phyloP scores from a whole-genome alignment of 2,797 vertebrate genomes.

The Chlorospingus flavigularis region DNA sequence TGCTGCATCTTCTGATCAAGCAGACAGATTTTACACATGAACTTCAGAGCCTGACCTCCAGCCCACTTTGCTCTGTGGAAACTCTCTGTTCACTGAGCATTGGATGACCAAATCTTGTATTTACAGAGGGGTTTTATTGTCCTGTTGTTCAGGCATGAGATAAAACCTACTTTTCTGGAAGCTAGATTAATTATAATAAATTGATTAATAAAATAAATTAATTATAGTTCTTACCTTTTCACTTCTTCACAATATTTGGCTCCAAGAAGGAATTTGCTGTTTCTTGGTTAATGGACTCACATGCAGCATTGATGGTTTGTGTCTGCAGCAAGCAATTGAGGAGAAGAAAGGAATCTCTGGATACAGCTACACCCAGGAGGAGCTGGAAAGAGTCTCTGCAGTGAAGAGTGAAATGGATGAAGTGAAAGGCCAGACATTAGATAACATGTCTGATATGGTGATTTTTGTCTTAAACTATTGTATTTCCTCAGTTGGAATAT shows the following conservation, averaged over 20 bases:
- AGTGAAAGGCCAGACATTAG: slow-evolving; percentile 89
- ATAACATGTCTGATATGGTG: slow-evolving; percentile 97
- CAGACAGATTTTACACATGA: neutral
- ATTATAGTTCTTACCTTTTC: neutral
- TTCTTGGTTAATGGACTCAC: neutral
- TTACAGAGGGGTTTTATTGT: neutral
- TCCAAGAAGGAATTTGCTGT: neutral
- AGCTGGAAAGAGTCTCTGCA: slow-evolving; percentile 91
- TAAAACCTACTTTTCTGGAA: neutral
- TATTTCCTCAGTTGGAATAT: neutral
- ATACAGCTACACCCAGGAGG: slow-evolving; percentile 93
- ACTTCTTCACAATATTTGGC: neutral
- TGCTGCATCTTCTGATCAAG: neutral
- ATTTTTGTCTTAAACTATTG: neutral
- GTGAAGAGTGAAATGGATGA: slow-evolving; percentile 95
- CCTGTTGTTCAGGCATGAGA: neutral
- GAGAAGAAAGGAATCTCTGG: slow-evolving; percentile 92
- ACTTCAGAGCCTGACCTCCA: neutral
- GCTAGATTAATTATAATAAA: neutral
- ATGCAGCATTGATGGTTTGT: slow-evolving; percentile 13
- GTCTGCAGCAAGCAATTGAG: slow-evolving; percentile 85
- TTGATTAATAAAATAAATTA: neutral
- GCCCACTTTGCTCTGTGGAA: neutral
- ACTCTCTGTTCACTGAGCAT: neutral
- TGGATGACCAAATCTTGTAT: neutral